Evolutionary conservation across 1,140 invertebrate genomes (phyloP).

Genomic region (Musca domestica): DNA sequence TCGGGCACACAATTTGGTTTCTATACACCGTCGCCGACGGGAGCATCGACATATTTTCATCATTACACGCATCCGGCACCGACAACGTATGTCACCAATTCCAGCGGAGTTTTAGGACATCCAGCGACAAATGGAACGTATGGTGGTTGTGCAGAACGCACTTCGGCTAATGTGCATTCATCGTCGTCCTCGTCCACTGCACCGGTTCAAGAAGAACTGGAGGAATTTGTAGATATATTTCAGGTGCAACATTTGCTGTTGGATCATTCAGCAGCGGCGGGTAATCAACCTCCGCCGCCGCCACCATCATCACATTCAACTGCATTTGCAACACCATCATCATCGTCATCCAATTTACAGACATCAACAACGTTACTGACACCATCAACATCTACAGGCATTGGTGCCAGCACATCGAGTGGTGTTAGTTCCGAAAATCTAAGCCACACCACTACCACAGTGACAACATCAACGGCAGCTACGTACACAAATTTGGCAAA

Average conservation of each 20-base stretch:
- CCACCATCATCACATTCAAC: constrained; percentile 20
- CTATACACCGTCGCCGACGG: constrained; percentile 29
- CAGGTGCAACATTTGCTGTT: constrained; percentile 58
- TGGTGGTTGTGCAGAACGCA: too few species aligned
- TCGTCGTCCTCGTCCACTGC: neutral
- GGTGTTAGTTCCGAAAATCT: neutral
- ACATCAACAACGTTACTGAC: constrained; percentile 5
- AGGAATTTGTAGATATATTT: constrained; percentile 59
- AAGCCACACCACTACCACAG: constrained; percentile 14
- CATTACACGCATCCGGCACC: constrained; percentile 16
- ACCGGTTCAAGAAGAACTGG: constrained; percentile 28
- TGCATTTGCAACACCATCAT: constrained; percentile 3
- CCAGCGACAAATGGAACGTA: constrained; percentile 20
- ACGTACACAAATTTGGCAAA: constrained; percentile 23
- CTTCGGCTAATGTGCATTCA: neutral
- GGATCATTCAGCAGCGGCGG: constrained; percentile 50
- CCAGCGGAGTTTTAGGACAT: neutral
- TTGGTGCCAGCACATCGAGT: too few species aligned
- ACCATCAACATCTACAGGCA: neutral
- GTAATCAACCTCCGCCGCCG: constrained; percentile 24
- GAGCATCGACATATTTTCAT: constrained; percentile 27
- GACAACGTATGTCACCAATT: neutral
- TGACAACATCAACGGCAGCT: constrained; percentile 25
- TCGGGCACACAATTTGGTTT: constrained; percentile 31
- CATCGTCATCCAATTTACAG: constrained; percentile 22